These are phyloP conservation scores for Hypothenemus hampei DNA, from an alignment of 1,140 invertebrate species.

Conservation along the genomic window DNA sequence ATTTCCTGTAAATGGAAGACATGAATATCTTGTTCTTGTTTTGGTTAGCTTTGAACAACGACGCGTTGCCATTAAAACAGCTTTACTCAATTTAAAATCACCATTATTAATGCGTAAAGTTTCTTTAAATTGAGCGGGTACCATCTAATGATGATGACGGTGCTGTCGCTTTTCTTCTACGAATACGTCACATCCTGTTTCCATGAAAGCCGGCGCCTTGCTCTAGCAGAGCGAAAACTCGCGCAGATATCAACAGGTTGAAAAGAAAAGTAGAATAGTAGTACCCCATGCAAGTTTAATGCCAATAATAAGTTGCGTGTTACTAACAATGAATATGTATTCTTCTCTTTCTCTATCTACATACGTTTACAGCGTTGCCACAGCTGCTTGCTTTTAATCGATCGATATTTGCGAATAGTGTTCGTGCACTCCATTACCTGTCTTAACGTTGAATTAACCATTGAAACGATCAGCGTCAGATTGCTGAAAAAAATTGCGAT, in stretches of 20 bases:
- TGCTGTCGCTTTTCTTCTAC: neutral
- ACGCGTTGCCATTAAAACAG: neutral
- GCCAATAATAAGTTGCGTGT: constrained; percentile 1
- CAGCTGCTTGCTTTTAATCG: no score
- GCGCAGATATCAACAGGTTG: constrained; percentile 24
- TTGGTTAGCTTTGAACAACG: neutral
- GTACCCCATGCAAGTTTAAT: constrained; percentile 20
- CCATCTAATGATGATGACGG: neutral
- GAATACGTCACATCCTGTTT: constrained; percentile 24
- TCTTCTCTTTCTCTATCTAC: constrained; percentile 2
- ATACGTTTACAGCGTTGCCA: neutral
- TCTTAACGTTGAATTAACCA: neutral
- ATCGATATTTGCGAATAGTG: no score
- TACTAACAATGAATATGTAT: constrained; percentile 4
- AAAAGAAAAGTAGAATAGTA: constrained; percentile 32
- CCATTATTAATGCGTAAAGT: no score
- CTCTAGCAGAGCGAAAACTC: constrained; percentile 32
- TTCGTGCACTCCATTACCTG: neutral
- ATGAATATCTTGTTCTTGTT: constrained; percentile 8
- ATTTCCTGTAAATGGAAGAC: constrained; percentile 13
- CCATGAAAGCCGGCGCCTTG: constrained; percentile 29
- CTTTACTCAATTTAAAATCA: no score
- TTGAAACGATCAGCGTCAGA: neutral
- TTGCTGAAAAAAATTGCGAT: constrained; percentile 1
- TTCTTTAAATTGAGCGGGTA: neutral